Conservation (phyloP, 2,113 vertebrate species). For the Peucedramus taeniatus region DNA sequence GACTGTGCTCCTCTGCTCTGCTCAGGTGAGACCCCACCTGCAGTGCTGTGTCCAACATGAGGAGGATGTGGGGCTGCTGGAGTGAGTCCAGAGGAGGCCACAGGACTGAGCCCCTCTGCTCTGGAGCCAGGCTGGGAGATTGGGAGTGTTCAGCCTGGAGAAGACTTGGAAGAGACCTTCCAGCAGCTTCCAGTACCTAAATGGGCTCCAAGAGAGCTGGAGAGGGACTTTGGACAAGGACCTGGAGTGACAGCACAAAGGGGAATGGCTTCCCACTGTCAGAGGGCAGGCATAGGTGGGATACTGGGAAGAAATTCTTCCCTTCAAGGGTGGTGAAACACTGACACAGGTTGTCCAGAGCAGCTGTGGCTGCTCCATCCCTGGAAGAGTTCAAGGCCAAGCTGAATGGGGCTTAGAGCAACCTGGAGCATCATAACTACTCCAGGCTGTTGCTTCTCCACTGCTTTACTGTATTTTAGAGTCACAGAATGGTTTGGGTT, state of each 20-base stretch:
- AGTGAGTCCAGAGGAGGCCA: neutral
- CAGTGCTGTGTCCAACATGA: neutral
- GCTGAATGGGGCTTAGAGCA: neutral
- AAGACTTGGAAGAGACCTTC: neutral
- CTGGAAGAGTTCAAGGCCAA: neutral
- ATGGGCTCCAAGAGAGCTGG: neutral
- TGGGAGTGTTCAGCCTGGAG: neutral
- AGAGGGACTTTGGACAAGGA: neutral
- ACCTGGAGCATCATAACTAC: neutral
- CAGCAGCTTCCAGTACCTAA: neutral
- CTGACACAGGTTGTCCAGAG: neutral
- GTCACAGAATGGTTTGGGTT: neutral
- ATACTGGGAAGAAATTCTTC: neutral
- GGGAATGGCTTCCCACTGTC: neutral
- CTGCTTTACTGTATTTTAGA: neutral
- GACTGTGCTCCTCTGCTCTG: neutral
- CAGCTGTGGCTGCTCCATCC: neutral
- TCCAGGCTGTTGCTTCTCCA: neutral
- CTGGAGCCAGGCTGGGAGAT: neutral
- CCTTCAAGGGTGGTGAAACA: neutral
- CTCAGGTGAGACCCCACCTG: neutral
- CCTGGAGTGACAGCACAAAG: neutral
- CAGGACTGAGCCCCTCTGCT: neutral
- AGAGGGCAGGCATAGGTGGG: neutral
- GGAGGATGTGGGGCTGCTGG: neutral